These are phyloP conservation scores for Caracal caracal DNA, from an alignment of 2,113 vertebrate genomes.

Conservation along the genomic window DNA sequence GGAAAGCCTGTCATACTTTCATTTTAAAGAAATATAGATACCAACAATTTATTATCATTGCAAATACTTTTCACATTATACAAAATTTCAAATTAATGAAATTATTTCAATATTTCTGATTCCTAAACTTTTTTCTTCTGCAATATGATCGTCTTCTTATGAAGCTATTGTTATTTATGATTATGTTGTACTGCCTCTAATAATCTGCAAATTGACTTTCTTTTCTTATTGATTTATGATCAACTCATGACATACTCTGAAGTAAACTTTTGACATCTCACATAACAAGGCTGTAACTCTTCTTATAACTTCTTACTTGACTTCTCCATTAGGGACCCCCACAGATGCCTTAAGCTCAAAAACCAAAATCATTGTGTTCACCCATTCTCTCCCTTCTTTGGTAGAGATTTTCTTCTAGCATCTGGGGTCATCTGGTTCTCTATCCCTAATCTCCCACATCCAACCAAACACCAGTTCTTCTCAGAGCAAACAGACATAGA, in stretches of 20 bases:
- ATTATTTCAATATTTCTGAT: conserved; percentile 19
- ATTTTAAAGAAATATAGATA: background rate
- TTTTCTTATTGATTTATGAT: conserved; percentile 16
- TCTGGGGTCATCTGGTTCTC: background rate
- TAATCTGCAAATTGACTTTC: background rate
- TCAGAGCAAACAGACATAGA: background rate
- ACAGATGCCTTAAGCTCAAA: background rate
- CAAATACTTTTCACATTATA: background rate
- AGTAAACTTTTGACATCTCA: background rate
- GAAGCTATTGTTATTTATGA: background rate
- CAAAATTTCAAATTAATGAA: conserved; percentile 19
- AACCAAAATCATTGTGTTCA: background rate
- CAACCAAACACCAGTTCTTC: background rate
- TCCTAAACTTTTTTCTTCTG: conserved; percentile 16
- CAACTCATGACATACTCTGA: background rate
- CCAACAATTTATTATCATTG: background rate
- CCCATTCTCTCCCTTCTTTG: background rate
- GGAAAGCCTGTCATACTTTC: background rate
- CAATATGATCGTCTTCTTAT: background rate
- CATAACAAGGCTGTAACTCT: background rate
- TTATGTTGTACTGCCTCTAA: background rate
- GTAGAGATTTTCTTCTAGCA: background rate
- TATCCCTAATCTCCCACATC: background rate
- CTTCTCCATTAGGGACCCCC: background rate
- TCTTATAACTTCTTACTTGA: background rate